Percentiles rank a stretch among this genome's conserved stretches.
phyloP scores from a whole-genome alignment of 2,797 vertebrate species.

The Bucorvus abyssinicus region DNA sequence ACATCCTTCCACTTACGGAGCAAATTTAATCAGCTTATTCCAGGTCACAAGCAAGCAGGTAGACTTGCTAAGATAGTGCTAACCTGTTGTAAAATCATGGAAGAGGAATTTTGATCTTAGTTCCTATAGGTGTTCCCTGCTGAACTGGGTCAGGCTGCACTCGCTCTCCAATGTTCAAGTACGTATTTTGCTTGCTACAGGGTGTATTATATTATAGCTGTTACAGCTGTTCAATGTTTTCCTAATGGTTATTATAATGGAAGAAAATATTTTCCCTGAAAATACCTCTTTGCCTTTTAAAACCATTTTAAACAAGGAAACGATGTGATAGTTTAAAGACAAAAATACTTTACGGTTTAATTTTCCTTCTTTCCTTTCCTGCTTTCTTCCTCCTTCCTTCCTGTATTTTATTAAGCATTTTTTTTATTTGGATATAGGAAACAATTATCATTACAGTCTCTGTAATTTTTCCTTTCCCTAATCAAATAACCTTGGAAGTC shows the following conservation, averaged over 20 bases:
- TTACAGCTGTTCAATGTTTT: conserved; percentile 35
- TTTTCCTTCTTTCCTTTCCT: neutral
- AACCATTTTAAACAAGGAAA: neutral
- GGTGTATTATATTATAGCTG: neutral
- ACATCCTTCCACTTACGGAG: neutral
- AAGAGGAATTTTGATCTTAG: neutral
- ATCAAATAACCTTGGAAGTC: neutral
- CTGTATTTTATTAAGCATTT: neutral
- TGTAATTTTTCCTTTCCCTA: neutral
- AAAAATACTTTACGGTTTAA: neutral
- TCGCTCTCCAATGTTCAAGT: neutral
- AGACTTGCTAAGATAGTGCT: neutral
- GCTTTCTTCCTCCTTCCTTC: neutral
- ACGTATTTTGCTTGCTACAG: neutral
- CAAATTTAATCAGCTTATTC: neutral
- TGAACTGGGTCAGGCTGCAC: neutral
- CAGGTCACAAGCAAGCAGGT: neutral
- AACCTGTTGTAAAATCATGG: neutral
- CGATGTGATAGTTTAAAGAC: neutral
- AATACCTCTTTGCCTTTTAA: conserved; percentile 12
- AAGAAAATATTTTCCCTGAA: conserved; percentile 49
- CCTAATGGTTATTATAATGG: neutral
- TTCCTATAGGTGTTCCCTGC: neutral
- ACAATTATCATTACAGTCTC: neutral
- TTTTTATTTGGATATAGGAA: neutral